Evolutionary conservation across 2,797 vertebrate species (phyloP), one percentile per base, ranked within the genome.

Genomic region (Amblyopsis hoosieri): DNA sequence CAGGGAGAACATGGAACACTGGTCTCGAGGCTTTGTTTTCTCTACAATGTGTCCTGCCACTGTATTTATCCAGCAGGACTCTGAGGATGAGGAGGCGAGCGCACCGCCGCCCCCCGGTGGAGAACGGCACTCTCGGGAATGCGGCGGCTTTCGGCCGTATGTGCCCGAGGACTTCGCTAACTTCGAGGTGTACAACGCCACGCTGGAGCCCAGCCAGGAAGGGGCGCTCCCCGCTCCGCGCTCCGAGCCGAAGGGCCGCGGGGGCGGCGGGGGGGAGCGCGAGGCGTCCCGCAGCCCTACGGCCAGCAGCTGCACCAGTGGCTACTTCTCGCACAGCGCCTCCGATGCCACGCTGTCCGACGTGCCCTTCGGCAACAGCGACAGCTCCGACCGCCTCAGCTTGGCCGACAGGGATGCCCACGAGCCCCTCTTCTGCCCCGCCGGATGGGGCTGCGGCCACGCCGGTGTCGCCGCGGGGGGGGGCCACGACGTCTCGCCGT

Each of bases 241-340:
- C 1, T 65, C 75, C 1, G 88, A 86, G 58, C 57, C 56, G 15
- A 83, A 79, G 65, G 73, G 17, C 9, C 3, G 67, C 0, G 85
- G 77, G 33, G 66, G 65, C 10, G 79, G 71, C 10, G 72, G 54
- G 1, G 67, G 71, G 19, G 96, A 96, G 74, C 95, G 93, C 60
- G 95, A 94, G 58, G 93, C 94, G 54, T 91, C 96, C 49, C 95
- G 95, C 45, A 99, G 97, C 86, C 97, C 97, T 49, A 98, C 97
- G 0, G 91, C 93, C 79, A 99, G 97, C 93, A 99, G 96, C 71
- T 95, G 97, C 78, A 99, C 97, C 45, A 99, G 97, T 51, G 97
- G 97, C 71, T 99, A 99, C 87, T 96, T 98, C 71, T 99, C 97
- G 65, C 96, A 99, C 89, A 99, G 97, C 90, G 95, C 95, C 91